phyloP scores from a whole-genome alignment of 2,113 vertebrate genomes.

The Orcinus orca region DNA sequence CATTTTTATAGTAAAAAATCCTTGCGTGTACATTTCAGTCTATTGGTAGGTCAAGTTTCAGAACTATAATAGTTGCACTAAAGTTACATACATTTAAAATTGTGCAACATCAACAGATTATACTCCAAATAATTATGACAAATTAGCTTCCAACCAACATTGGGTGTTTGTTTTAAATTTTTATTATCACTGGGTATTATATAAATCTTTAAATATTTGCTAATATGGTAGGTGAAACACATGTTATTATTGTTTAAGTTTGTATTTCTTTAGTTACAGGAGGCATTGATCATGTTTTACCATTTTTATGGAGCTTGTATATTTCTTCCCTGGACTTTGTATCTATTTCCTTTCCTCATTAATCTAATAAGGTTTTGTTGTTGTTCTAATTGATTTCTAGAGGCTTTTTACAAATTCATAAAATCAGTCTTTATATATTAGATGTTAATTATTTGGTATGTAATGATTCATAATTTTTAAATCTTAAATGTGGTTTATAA shows the following conservation, averaged over 20 bases:
- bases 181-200: neutral
- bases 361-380: neutral
- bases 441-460: neutral
- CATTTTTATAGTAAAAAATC: neutral
- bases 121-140: neutral
- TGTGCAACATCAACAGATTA: neutral
- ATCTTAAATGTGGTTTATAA: constrained; percentile 6
- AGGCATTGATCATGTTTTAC: neutral
- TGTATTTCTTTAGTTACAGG: neutral
- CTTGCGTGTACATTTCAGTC: neutral
- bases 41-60: neutral
- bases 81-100: neutral
- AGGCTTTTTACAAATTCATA: neutral
- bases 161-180: neutral
- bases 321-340: neutral
- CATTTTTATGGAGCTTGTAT: neutral
- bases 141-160: neutral
- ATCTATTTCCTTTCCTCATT: neutral
- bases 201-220: neutral
- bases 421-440: neutral
- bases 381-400: neutral
- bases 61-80: neutral
- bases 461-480: neutral
- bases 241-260: neutral
- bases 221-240: neutral